phyloP scores from a whole-genome alignment of 1,140 invertebrate species.

The Hydropsyche tenuis region DNA sequence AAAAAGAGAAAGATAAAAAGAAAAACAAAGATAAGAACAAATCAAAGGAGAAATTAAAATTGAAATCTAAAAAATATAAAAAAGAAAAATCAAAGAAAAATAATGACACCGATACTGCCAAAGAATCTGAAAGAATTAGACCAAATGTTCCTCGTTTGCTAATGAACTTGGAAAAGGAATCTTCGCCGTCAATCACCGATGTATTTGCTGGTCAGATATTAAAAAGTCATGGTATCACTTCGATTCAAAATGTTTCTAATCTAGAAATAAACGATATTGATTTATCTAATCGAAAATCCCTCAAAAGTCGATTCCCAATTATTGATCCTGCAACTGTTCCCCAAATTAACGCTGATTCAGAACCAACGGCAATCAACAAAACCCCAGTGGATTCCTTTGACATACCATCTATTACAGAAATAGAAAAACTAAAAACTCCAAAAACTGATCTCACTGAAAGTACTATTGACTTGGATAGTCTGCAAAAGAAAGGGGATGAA shows the following conservation, averaged over 20 bases:
- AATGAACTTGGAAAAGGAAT: slow-evolving; percentile 62
- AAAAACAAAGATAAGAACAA: slow-evolving; percentile 55
- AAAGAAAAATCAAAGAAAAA: slow-evolving; percentile 55
- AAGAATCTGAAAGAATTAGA: slow-evolving; percentile 58
- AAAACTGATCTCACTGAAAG: neutral
- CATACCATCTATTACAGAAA: slow-evolving; percentile 59
- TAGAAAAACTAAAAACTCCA: slow-evolving; percentile 48
- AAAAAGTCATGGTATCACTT: slow-evolving; percentile 58
- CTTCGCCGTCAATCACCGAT: slow-evolving; percentile 67
- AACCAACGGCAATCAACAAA: neutral
- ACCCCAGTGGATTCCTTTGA: slow-evolving; percentile 54
- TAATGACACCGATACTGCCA: slow-evolving; percentile 55
- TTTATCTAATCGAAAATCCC: slow-evolving; percentile 53
- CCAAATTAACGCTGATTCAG: slow-evolving; percentile 5
- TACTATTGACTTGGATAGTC: neutral
- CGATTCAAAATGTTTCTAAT: slow-evolving; percentile 47
- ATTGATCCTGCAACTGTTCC: slow-evolving; percentile 59
- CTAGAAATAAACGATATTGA: slow-evolving; percentile 54
- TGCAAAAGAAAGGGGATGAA: slow-evolving; percentile 62
- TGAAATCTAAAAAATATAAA: slow-evolving; percentile 56
- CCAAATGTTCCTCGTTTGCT: slow-evolving; percentile 60
- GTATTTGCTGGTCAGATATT: slow-evolving; percentile 66
- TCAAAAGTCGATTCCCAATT: slow-evolving; percentile 57
- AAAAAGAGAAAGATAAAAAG: slow-evolving; percentile 55
- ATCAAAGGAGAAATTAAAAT: slow-evolving; percentile 52